Evolutionary conservation across 2,888 invertebrate genomes (phyloP).

Genomic region (Metallyticus violacea): DNA sequence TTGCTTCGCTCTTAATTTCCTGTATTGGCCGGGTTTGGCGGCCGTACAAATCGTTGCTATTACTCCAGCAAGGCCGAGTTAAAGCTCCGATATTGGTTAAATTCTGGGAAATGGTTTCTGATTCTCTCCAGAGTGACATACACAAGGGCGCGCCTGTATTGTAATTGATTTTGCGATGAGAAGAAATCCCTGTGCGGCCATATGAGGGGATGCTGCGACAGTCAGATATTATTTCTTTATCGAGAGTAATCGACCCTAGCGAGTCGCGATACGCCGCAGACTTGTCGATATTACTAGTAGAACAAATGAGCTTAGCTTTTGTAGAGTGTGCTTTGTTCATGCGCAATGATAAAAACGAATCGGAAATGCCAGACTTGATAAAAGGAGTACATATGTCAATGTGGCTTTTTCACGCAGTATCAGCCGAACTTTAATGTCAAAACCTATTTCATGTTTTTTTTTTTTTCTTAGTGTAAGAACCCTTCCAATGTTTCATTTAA

Average conservation of each 20-base stretch:
- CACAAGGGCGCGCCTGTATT: neutral
- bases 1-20: neutral
- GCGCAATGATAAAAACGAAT: no score
- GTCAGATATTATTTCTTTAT: neutral
- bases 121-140: neutral
- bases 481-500: no score
- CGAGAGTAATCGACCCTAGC: neutral
- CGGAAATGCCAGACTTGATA: no score
- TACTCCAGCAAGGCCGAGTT: neutral
- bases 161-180: neutral
- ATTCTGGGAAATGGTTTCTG: neutral
- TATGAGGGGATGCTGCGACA: neutral
- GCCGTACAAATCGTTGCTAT: neutral
- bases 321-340: no score
- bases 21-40: neutral
- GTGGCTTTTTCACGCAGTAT: no score
- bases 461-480: no score
- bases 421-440: no score
- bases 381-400: no score
- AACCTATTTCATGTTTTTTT: no score
- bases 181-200: neutral
- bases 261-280: neutral
- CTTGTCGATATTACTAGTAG: no score
- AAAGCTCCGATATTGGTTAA: neutral
- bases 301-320: no score